A percentile compares a stretch with the other conserved stretches of the same genome.
Conservation (phyloP, 23 tunicate species). For the Oikopleura albicans region DNA sequence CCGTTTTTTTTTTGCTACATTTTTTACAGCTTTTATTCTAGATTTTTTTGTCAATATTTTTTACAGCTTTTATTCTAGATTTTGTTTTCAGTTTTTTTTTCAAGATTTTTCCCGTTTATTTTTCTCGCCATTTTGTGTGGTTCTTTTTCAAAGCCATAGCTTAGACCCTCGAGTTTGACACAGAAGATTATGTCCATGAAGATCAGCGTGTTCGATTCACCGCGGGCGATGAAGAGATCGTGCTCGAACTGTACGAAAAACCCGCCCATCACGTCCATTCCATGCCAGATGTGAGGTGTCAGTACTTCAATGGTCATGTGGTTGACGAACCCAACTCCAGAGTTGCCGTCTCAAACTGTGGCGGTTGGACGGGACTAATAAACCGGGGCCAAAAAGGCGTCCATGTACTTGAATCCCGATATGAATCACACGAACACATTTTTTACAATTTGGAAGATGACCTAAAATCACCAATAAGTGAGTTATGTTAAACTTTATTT, state of each 20-base stretch:
- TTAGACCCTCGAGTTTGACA: too few relatives aligned
- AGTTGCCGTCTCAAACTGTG: background rate
- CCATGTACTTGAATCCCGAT: background rate
- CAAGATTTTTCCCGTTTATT: too few relatives aligned
- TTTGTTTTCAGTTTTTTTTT: too few relatives aligned
- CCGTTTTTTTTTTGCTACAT: too few relatives aligned
- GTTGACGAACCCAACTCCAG: background rate
- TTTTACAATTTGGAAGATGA: background rate
- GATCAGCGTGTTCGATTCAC: background rate
- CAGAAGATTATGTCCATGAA: too few relatives aligned
- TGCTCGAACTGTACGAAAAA: background rate
- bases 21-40: too few relatives aligned
- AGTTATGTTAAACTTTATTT: background rate
- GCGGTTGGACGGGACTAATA: background rate
- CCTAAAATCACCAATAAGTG: background rate
- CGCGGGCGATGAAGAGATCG: background rate
- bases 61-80: too few relatives aligned
- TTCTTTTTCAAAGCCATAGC: too few relatives aligned
- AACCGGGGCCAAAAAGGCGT: background rate
- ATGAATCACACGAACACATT: background rate
- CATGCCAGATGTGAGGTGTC: background rate
- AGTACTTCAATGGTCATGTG: background rate
- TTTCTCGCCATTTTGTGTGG: too few relatives aligned
- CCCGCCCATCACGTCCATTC: background rate
- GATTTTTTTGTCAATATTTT: too few relatives aligned